phyloP scores from a whole-genome alignment of 2,113 vertebrate species.

The Malurus melanocephalus region DNA sequence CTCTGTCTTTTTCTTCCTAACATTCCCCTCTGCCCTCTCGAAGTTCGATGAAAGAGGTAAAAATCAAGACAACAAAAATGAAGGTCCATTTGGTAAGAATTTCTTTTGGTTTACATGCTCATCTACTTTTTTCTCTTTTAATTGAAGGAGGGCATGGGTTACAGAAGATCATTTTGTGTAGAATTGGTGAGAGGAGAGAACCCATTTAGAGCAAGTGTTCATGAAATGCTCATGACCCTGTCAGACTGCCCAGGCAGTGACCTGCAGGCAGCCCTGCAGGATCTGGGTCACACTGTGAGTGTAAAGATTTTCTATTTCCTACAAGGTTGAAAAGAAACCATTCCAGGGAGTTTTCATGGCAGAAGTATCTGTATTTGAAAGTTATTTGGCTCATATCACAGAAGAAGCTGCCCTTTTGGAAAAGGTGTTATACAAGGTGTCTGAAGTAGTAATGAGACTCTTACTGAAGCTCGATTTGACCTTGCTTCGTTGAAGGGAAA shows the following conservation, averaged over 20 bases:
- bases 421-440: not conserved
- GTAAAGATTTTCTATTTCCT: not conserved
- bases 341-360: not conserved
- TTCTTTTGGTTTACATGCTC: not conserved
- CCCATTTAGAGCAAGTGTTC: not conserved
- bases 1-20: slow-evolving; percentile 36
- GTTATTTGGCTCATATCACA: not conserved
- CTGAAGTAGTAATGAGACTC: not conserved
- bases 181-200: not conserved
- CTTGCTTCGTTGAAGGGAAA: not conserved
- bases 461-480: not conserved
- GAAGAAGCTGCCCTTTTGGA: not conserved
- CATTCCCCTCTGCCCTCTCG: not conserved
- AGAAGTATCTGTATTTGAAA: not conserved
- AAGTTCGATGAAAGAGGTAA: slow-evolving; percentile 6
- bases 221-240: not conserved
- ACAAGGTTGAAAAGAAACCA: not conserved
- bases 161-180: not conserved
- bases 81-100: slow-evolving; percentile 41
- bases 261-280: not conserved
- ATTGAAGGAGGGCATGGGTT: fast-evolving
- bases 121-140: not conserved
- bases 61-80: not conserved
- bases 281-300: not conserved
- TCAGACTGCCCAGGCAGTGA: not conserved